Percentiles rank a stretch among this genome's conserved stretches.
Conservation (phyloP, 2,797 vertebrate species). For the Rhinella marina region DNA sequence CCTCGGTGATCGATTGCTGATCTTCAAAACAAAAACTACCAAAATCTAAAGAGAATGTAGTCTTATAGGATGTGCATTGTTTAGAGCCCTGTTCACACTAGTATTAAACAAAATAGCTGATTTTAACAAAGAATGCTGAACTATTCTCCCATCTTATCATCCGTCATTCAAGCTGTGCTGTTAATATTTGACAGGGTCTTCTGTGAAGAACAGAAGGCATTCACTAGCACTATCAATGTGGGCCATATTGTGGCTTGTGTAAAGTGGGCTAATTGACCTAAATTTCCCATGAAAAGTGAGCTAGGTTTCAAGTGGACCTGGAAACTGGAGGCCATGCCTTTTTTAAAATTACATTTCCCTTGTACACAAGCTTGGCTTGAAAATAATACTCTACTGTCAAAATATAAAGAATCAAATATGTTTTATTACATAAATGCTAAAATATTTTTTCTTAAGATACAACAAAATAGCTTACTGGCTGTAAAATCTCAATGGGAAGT, state of each 20-base stretch:
- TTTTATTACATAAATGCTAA: not conserved
- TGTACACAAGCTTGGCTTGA: not conserved
- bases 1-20: too few relatives aligned
- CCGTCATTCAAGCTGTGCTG: too few relatives aligned
- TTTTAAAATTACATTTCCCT: not conserved
- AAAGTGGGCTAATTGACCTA: not conserved
- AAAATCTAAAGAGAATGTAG: too few relatives aligned
- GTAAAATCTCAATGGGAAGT: slow-evolving; percentile 21
- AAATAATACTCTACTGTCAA: not conserved
- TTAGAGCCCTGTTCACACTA: too few relatives aligned
- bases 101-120: too few relatives aligned
- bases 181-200: too few relatives aligned
- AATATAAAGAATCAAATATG: not conserved
- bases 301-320: not conserved
- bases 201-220: not conserved
- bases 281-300: not conserved
- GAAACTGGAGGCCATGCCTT: not conserved
- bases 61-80: too few relatives aligned
- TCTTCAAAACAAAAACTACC: too few relatives aligned
- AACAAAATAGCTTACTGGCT: slow-evolving; percentile 38
- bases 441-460: slow-evolving; percentile 1
- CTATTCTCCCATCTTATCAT: too few relatives aligned
- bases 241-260: not conserved
- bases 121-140: too few relatives aligned
- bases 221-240: not conserved